Evolutionary conservation across 2,113 vertebrate genomes (phyloP).

Genomic region (Talpa occidentalis): DNA sequence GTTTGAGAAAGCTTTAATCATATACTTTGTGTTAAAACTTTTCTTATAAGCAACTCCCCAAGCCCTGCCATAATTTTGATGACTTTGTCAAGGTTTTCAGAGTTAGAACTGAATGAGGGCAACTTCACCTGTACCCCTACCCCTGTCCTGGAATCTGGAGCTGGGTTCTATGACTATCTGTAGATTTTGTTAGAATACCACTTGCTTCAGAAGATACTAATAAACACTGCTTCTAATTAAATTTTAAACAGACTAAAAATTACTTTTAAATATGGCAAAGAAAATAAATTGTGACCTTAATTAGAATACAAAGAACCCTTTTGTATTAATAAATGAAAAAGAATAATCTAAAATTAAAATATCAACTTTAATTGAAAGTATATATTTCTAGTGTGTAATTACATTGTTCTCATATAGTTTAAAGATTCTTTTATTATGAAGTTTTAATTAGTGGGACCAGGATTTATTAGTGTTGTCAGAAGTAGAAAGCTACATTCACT

Average conservation of each 20-base stretch:
- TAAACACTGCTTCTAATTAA: not conserved
- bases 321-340: conserved; percentile 20
- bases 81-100: not conserved
- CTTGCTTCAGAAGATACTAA: not conserved
- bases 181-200: not conserved
- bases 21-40: not conserved
- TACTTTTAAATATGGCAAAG: conserved; percentile 29
- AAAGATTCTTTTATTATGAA: not conserved
- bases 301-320: not conserved
- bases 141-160: too few species aligned
- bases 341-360: not conserved
- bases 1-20: not conserved
- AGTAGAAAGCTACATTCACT: not conserved
- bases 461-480: not conserved
- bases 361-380: conserved; percentile 16
- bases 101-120: not conserved
- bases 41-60: not conserved
- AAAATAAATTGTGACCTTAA: conserved; percentile 26
- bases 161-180: not conserved
- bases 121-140: too few species aligned
- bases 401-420: not conserved
- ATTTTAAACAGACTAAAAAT: conserved; percentile 6
- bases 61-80: not conserved
- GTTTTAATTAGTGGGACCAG: not conserved
- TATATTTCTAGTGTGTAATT: not conserved